Percentiles rank a stretch among this genome's conserved stretches.
Evolutionary conservation across 1,140 invertebrate species (phyloP).

Genomic region (Drosophila tani): DNA sequence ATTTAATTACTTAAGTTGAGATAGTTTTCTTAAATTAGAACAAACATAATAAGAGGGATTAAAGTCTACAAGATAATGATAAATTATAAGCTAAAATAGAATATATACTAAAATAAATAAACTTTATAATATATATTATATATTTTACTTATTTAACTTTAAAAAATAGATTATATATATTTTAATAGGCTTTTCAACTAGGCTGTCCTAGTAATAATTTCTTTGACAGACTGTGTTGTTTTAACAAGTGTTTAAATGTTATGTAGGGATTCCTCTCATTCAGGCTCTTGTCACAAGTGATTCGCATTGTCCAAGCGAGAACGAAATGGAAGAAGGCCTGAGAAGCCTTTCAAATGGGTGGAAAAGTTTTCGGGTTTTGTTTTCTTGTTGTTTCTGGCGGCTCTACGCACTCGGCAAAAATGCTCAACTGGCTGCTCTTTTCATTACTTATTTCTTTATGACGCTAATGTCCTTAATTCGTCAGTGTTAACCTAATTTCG

Average conservation of each 20-base stretch:
- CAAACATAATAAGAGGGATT: no score
- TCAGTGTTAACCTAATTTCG: constrained; percentile 82
- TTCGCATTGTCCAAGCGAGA: background rate
- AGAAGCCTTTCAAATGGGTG: constrained; percentile 20
- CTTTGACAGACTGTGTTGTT: background rate
- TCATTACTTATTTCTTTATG: constrained; percentile 83
- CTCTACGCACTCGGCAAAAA: constrained; percentile 72
- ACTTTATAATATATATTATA: no score
- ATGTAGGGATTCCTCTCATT: background rate
- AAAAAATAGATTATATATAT: no score
- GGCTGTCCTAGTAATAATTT: background rate
- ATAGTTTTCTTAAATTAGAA: no score
- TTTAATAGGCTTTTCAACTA: background rate
- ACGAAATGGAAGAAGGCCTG: background rate
- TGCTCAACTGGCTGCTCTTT: constrained; percentile 70
- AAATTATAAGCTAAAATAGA: no score
- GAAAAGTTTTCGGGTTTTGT: constrained; percentile 30
- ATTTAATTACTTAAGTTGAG: background rate
- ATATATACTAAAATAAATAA: no score
- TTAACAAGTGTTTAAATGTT: constrained; percentile 5
- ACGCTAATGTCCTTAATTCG: constrained; percentile 83
- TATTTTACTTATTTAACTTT: no score
- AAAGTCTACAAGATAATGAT: no score
- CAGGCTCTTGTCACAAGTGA: constrained; percentile 1
- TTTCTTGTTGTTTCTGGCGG: constrained; percentile 43